Base-by-base conservation (phyloP, 2,888 invertebrate species). In the Lepeophtheirus nordmannii region DNA sequence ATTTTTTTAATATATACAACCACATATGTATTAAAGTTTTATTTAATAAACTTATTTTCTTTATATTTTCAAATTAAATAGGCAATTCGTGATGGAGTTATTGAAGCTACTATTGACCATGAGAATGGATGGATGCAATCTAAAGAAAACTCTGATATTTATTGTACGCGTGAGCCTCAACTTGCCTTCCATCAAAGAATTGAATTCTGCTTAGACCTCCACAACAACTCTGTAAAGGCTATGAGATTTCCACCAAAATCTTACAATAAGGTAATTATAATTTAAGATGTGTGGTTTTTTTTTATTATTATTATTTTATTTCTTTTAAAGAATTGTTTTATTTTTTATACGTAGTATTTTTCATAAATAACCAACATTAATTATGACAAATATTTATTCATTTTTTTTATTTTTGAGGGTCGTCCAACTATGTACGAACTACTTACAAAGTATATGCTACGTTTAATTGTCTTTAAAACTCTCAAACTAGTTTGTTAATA, bases 191-290 rank as follows among this genome's bases (percentile, higher is more conserved):
- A 96, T 78, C 89, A 96, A 75, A 83, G 97, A 72, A 96, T 97
- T 72, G 87, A 89, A 1, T 98, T 98, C 76, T 98, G 98, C 74
- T 80, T 99, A 70, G 93, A 97, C 76, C 82, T 98, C 70, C 96
- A 98, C 74, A 97, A 98, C 77, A 94, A 96, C 77, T 96, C 96
- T 77, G 96, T 98, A 68, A 98, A 94, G 77, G 97, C 98, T 0
- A 96, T 98, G 93, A 83, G 98, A 70, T 98, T 96, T 79, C 98
- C 98, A 22, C 96, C 96, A 0, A 97, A 97, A 75, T 92, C 96
- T 0, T 97, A 97, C 78, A 96, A 96, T 22, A 30, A 30, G 30
- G 30, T 30, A 30, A 30, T 30, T 5, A 30, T 30, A 30, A 2
- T 30, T 7, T 30, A n/a, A n/a, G n/a, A n/a, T n/a, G n/a, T n/a